These are phyloP conservation scores for Porites rus DNA, from an alignment of 92 coral and sea anemone species.

Conservation along the genomic window DNA sequence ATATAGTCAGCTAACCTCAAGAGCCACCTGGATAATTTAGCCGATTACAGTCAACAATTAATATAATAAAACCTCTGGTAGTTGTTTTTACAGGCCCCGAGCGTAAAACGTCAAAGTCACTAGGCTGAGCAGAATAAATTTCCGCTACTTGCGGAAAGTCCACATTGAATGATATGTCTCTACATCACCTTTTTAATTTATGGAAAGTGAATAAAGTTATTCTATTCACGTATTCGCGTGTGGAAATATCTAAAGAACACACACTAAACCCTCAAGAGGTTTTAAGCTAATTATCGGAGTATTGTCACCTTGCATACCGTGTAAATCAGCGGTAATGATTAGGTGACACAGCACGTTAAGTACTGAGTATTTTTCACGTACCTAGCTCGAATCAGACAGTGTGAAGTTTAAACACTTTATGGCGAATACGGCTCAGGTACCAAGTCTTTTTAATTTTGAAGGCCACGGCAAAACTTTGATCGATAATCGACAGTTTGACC, in stretches of 20 bases:
- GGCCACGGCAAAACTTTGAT: no score
- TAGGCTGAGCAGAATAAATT: conserved; percentile 6
- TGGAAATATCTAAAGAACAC: conserved; percentile 19
- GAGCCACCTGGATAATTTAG: neutral
- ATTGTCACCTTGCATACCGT: neutral
- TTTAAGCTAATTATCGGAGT: conserved; percentile 20
- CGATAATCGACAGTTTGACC: no score
- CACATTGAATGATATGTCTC: neutral
- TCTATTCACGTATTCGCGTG: conserved; percentile 39
- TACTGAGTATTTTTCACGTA: no score
- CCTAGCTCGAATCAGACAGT: no score
- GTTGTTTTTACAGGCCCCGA: neutral
- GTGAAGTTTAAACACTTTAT: no score
- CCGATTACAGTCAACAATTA: neutral
- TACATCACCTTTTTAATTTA: conserved; percentile 14
- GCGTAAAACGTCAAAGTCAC: neutral
- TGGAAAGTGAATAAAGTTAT: conserved; percentile 36
- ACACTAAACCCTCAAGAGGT: conserved; percentile 19
- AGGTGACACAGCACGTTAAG: no score
- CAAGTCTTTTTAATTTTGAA: no score
- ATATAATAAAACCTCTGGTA: neutral
- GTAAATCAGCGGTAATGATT: no score
- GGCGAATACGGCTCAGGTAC: no score
- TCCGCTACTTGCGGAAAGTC: conserved; percentile 26
- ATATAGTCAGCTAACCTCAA: neutral